Base-by-base conservation (phyloP, 2,113 vertebrate species). In the Nestor notabilis region DNA sequence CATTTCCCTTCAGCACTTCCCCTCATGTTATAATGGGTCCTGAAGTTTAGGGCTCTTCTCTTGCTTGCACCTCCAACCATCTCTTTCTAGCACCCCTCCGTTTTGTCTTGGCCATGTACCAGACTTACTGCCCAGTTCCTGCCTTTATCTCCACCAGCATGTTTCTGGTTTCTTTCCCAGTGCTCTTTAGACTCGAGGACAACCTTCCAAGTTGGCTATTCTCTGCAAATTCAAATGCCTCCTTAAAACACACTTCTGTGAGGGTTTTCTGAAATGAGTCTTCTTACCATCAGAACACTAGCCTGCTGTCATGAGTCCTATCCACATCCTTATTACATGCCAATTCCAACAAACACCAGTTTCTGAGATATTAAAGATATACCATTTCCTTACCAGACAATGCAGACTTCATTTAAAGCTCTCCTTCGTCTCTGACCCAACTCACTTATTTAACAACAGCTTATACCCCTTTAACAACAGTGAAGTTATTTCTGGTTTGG, bases 401-500 rank as follows among this genome's bases (percentile, higher is more conserved):
- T 10, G 27, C 61, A 92, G 70, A 33, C 65, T 96, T 78, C 65
- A 61, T 76, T 61, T 49, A 75, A 90, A 91, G 53, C 41, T 87
- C 56, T 83, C 83, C 80, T 95, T 94, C 0, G 0, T 28, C 41
- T 49, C 83, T 76, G 89, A 79, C 83, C 77, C 94, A 83, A 49
- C 56, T 87, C 56, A 46, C 89, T 96, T 92, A 49, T 82, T 94
- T 94, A 76, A 41, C 89, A 95, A 64, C 33, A 44, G 81, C 69
- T 87, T 96, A 84, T 94, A 84, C 74, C 52, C 64, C 81, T 97
- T 96, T 93, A 96, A 93, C 81, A 89, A 52, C 61, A 52, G 61
- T 13, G 35, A 85, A 89, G 94, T 93, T 97, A 96, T 95, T 96
- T 96, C 96, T 96, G 96, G 95, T 96, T 95, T 96, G 92, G 61